Evolutionary conservation across 2,888 invertebrate species (phyloP).

Genomic region (Mycalesis mineus): DNA sequence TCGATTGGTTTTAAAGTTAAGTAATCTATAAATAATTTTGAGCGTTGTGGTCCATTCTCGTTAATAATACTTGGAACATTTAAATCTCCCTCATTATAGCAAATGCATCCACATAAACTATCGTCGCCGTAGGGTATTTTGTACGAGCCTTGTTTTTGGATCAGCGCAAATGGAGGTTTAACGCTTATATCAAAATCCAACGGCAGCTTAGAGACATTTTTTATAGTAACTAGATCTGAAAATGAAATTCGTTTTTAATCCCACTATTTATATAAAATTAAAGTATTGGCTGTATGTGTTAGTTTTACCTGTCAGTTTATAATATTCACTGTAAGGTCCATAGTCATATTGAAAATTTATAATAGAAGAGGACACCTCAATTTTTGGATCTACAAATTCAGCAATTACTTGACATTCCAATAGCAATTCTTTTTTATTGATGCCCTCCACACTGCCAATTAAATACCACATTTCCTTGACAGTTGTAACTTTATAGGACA

Average conservation of each 20-base stretch:
- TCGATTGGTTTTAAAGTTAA: constrained; percentile 59
- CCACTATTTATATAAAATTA: no score
- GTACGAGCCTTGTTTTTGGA: constrained; percentile 58
- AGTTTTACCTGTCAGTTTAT: constrained; percentile 63
- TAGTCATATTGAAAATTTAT: constrained; percentile 73
- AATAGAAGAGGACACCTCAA: constrained; percentile 67
- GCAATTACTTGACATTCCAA: constrained; percentile 71
- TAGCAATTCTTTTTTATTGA: constrained; percentile 73
- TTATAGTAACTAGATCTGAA: constrained; percentile 75
- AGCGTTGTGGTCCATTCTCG: constrained; percentile 45
- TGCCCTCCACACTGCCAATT: constrained; percentile 73
- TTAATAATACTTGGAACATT: constrained; percentile 48
- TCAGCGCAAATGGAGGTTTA: constrained; percentile 71
- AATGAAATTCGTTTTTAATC: constrained; percentile 32
- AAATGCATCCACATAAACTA: constrained; percentile 59
- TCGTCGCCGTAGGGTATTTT: constrained; percentile 54
- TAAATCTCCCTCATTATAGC: constrained; percentile 56
- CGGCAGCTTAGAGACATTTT: constrained; percentile 74
- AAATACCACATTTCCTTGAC: constrained; percentile 79
- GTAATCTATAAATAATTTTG: constrained; percentile 55
- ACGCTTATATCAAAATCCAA: constrained; percentile 66
- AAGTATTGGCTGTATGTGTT: no score
- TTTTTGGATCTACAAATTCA: constrained; percentile 78
- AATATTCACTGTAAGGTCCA: constrained; percentile 61
- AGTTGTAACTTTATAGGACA: constrained; percentile 54